Conservation (phyloP, 2,888 invertebrate species). For the Lacanobia wlatinum region DNA sequence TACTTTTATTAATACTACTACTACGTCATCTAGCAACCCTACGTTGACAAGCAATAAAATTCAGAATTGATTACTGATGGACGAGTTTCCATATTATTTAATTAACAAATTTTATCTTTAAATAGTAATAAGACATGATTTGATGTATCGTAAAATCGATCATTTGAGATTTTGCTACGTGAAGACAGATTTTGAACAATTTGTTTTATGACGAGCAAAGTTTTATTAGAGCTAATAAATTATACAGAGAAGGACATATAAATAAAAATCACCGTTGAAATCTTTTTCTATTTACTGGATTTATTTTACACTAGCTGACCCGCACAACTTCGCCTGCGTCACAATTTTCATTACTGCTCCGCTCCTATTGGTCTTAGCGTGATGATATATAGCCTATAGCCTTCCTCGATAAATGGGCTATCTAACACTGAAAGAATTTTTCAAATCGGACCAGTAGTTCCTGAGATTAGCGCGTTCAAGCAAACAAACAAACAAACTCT, state of each 20-base stretch:
- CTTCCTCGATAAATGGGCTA: no score
- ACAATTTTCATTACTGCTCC: no score
- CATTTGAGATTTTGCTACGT: constrained; percentile 2
- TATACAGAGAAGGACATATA: not conserved
- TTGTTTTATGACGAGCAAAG: not conserved
- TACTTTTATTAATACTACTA: not conserved
- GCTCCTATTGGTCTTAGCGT: no score
- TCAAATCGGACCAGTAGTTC: no score
- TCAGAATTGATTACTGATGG: constrained; percentile 26
- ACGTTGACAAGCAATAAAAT: constrained; percentile 38
- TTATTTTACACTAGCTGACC: no score
- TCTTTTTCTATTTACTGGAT: not conserved
- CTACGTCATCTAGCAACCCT: constrained; percentile 41
- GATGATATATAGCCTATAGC: no score
- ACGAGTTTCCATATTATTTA: constrained; percentile 48
- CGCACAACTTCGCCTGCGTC: no score
- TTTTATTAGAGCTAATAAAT: not conserved
- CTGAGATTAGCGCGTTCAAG: no score
- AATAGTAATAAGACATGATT: constrained; percentile 7
- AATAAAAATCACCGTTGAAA: not conserved
- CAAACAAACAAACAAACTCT: no score
- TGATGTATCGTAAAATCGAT: constrained; percentile 14
- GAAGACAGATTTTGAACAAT: not conserved
- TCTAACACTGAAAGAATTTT: no score
- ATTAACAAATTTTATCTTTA: constrained; percentile 48